Conservation (phyloP, 2,888 invertebrate genomes). For the Drosophila testacea region DNA sequence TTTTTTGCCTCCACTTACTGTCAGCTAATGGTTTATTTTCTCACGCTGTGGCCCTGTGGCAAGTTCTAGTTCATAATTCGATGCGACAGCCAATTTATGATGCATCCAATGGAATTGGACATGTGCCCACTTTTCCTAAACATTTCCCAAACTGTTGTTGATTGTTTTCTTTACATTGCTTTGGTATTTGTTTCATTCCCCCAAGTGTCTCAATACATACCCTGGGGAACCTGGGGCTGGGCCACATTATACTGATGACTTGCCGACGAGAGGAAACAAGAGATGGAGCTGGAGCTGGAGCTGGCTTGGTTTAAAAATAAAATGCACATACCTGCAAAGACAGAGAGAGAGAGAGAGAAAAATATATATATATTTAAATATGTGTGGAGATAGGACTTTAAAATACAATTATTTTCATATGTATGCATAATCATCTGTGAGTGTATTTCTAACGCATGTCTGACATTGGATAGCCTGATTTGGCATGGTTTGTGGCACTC, state of each 20-base stretch:
- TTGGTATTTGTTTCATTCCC: neutral
- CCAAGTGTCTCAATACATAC: conserved; percentile 23
- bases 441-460: conserved; percentile 5
- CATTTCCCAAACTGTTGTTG: conserved; percentile 22
- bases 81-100: conserved; percentile 61
- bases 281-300: neutral
- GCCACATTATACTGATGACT: conserved; percentile 23
- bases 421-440: conserved; percentile 7
- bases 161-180: conserved; percentile 9
- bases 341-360: conserved; percentile 29
- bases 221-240: conserved; percentile 20
- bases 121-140: conserved; percentile 59
- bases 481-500: conserved; percentile 7
- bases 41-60: conserved; percentile 48
- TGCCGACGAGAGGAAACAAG: conserved; percentile 9
- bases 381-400: conserved; percentile 34
- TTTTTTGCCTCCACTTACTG: neutral
- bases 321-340: conserved; percentile 56
- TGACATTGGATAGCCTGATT: conserved; percentile 41
- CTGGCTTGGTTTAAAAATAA: conserved; percentile 39
- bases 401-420: conserved; percentile 51
- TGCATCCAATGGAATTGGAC: conserved; percentile 53
- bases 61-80: conserved; percentile 59
- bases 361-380: conserved; percentile 28
- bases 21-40: conserved; percentile 32